Percentiles rank a stretch among this genome's conserved stretches.
phyloP scores from a whole-genome alignment of 2,888 invertebrate genomes.

The Acanthosepion pharaonis region DNA sequence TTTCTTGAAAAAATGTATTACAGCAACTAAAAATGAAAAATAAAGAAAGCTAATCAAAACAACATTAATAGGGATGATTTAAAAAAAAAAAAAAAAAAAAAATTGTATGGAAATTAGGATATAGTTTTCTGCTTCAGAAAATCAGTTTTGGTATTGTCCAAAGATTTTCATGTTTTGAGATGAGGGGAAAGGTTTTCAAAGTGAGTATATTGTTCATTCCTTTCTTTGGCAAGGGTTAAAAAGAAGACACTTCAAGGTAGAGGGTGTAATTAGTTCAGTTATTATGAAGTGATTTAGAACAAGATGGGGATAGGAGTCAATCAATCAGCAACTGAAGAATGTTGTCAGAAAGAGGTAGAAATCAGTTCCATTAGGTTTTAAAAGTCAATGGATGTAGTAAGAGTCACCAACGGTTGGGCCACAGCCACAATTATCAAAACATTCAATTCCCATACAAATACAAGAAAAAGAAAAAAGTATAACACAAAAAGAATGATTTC shows the following conservation, averaged over 20 bases:
- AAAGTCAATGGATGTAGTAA: not conserved
- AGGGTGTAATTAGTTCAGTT: not conserved
- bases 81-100: not conserved
- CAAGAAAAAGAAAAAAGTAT: no score
- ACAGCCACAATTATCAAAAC: not conserved
- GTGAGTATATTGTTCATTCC: not conserved
- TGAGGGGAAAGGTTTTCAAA: not conserved
- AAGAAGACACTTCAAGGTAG: not conserved
- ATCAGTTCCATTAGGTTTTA: not conserved
- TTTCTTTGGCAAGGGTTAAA: not conserved
- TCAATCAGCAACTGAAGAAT: not conserved
- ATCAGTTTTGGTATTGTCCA: not conserved
- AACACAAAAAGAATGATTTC: not conserved
- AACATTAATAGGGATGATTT: not conserved
- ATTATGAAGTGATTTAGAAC: not conserved
- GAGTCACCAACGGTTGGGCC: not conserved
- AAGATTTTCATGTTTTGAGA: not conserved
- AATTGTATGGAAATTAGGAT: not conserved
- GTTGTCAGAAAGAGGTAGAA: not conserved
- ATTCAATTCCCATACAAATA: not conserved
- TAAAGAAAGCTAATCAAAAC: not conserved
- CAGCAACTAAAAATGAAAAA: conserved; percentile 1
- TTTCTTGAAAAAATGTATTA: not conserved
- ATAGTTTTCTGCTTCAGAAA: conserved; percentile 2
- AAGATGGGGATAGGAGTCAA: not conserved